Conservation (phyloP, 1,140 invertebrate genomes). For the Meteorus sp. region DNA sequence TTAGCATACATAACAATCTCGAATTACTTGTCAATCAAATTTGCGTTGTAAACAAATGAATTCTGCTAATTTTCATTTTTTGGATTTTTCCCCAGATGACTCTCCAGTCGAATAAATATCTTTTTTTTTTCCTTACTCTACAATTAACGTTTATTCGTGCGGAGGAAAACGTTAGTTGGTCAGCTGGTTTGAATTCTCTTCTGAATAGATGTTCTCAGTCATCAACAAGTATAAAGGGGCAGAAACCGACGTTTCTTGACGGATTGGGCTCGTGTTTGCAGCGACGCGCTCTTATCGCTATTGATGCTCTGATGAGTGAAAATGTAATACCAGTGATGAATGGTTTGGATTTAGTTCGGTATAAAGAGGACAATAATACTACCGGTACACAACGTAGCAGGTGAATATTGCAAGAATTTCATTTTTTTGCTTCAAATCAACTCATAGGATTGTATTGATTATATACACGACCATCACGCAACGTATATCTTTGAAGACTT, state of each 20-base stretch:
- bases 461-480: not conserved
- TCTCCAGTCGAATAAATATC: slow-evolving; percentile 25
- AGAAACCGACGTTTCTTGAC: slow-evolving; percentile 38
- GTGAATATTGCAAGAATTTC: slow-evolving; percentile 10
- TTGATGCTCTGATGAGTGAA: slow-evolving; percentile 40
- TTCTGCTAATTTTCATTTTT: too few species aligned
- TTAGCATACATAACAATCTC: too few species aligned
- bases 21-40: too few species aligned
- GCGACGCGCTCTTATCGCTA: slow-evolving; percentile 33
- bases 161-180: slow-evolving; percentile 39
- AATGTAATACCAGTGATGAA: slow-evolving; percentile 47
- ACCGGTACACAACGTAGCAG: slow-evolving; percentile 3
- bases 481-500: not conserved
- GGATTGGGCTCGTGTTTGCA: slow-evolving; percentile 42
- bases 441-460: too few species aligned
- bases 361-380: slow-evolving; percentile 20
- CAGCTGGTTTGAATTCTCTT: slow-evolving; percentile 30
- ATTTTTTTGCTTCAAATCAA: not conserved
- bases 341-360: slow-evolving; percentile 44
- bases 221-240: slow-evolving; percentile 24
- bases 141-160: slow-evolving; percentile 2
- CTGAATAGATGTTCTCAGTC: slow-evolving; percentile 40
- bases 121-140: slow-evolving; percentile 25
- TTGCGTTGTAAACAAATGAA: too few species aligned
- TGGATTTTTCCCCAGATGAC: slow-evolving; percentile 32